Evolutionary conservation across 2,113 vertebrate genomes (phyloP), one percentile per base, ranked within the genome.

Genomic region (Protomyctophum bolini): DNA sequence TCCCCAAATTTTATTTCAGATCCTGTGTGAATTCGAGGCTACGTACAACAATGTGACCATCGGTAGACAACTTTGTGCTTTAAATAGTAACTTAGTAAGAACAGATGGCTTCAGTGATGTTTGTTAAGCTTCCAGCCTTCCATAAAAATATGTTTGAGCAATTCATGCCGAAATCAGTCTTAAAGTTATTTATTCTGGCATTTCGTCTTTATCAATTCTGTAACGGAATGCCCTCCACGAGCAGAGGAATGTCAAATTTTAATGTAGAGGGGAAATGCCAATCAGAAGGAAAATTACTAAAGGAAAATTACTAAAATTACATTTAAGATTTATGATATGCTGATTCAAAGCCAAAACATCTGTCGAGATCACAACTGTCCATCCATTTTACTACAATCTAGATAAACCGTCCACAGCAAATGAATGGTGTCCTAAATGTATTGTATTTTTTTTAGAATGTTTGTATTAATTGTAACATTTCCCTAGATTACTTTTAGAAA

Each of bases 1-100:
- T 48, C 72, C 80, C 48, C 80, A 83, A 81, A 82, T 82, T 91
- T 83, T 80, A 57, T 91, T 90, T 89, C 88, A 93, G 91, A 90
- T 91, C 82, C 91, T 57, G 92, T 50, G 68, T 79, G 74, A 72
- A 69, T 73, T 72, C 80, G 76, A 85, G 74, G 74, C 78, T 76
- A 76, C 33, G 33, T 41, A 41, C 81, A 77, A 70, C 49, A 54
- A 61, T 83, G 66, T 0, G 48, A 72, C 65, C 67, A 58, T 77
- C 74, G 70, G 56, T 76, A 78, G 77, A 81, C 9, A 11, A 21
- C 66, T 68, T 56, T 6, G 62, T 56, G 63, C 55, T 59, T 21
- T 71, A 33, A 69, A 52, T 65, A 52, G 64, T 21, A 21, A 21
- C 21, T 21, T 21, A 21, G 21, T 56, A 28, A 2, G 58, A 49